Conservation (phyloP, 2,888 invertebrate species). For the Dryobota labecula region DNA sequence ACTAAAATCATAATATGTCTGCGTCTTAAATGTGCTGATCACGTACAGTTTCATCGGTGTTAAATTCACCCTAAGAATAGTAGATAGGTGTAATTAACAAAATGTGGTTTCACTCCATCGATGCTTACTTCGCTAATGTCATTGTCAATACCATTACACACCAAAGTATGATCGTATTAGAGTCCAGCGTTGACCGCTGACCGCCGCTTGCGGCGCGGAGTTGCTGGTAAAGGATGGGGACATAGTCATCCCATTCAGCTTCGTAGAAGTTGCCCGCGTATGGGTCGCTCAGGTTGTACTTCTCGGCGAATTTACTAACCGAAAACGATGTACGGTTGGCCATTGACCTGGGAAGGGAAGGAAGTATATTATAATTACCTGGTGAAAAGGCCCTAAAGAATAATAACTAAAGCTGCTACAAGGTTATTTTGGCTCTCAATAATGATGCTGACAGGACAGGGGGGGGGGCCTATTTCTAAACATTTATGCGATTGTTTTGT, state of each 20-base stretch:
- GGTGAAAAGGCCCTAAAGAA: too few relatives aligned
- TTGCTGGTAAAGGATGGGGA: slow-evolving; percentile 90
- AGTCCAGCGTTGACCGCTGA: background rate
- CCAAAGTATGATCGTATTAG: background rate
- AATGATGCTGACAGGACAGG: too few relatives aligned
- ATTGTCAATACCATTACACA: background rate
- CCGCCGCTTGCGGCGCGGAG: slow-evolving; percentile 80
- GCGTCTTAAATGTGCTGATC: background rate
- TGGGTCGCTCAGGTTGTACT: slow-evolving; percentile 93
- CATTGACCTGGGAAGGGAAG: slow-evolving; percentile 77
- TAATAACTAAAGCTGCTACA: too few relatives aligned
- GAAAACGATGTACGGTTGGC: slow-evolving; percentile 83
- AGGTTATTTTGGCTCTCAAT: too few relatives aligned
- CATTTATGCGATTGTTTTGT: too few relatives aligned
- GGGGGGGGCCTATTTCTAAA: too few relatives aligned
- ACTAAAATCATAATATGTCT: too few relatives aligned
- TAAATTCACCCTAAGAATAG: background rate
- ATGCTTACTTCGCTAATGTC: background rate
- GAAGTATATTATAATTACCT: background rate
- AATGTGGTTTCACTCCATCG: too few relatives aligned
- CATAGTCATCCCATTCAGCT: slow-evolving; percentile 95
- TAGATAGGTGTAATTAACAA: background rate
- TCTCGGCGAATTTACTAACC: slow-evolving; percentile 91
- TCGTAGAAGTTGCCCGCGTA: slow-evolving; percentile 95
- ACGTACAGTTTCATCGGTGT: background rate